Base-by-base conservation (phyloP, 2,113 vertebrate genomes). In the Tragelaphus scriptus region DNA sequence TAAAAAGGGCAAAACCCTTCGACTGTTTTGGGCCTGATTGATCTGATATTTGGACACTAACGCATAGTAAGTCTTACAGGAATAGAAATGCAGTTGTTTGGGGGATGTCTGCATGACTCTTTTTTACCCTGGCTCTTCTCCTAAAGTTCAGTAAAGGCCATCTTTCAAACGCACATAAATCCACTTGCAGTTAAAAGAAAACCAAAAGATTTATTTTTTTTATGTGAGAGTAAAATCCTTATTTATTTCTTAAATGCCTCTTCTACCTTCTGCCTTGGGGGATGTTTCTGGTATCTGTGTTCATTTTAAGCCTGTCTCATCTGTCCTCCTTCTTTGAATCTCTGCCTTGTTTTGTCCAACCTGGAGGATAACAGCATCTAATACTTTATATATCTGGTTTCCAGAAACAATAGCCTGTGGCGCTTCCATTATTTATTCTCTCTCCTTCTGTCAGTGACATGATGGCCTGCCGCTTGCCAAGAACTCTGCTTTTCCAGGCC, bases 301-400 rank as follows among this genome's bases (percentile, higher is more conserved):
- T 87, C 51, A 63, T 96, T 95, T 87, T 71, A 91, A 91, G 71
- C 28, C 81, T 53, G 32, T 71, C 58, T 95, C 68, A 65, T 95
- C 93, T 56, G 26, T 47, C 79, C 85, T 84, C 82, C 85, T 77
- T 47, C 90, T 97, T 93, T 96, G 14, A 84, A 36, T 94, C 23
- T 94, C 87, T 71, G 84, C 6, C n/a, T 59, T 90, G 93, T 84
- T 96, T 82, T 53, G 58, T 95, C 71, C 90, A 98, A 95, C 93
- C 68, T 71, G 25, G 3, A 49, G 58, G 30, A 84, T 90, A 75
- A 82, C 80, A 96, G 81, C 6, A 0, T 95, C 80, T 95, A 8
- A 90, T 96, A 92, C 87, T 56, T 97, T 97, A 98, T 93, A 81
- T 88, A 93, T 94, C 97, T 98, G 95, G 77, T 98, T 99, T 97